phyloP scores from a whole-genome alignment of 2,888 invertebrate genomes.

The Cephus runcator region DNA sequence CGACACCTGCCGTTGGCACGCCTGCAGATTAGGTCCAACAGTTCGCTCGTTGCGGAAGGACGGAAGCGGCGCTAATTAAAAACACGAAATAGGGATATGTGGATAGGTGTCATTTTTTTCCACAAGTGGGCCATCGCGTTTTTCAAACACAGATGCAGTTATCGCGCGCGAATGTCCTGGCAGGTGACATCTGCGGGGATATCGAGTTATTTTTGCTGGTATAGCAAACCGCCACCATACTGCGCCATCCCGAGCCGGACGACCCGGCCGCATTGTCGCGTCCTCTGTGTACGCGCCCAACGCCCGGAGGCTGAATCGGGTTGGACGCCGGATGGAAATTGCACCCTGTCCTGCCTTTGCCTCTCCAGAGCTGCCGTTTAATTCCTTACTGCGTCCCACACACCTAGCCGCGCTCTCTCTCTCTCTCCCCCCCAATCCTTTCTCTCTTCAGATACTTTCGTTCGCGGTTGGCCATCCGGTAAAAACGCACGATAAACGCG shows the following conservation, averaged over 20 bases:
- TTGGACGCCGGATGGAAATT: background rate
- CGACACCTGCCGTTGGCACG: too few species aligned
- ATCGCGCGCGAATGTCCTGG: constrained; percentile 36
- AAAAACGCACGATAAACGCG: too few species aligned
- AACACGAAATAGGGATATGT: background rate
- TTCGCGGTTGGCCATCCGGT: too few species aligned
- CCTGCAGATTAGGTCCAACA: too few species aligned
- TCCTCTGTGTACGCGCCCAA: background rate
- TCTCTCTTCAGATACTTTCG: too few species aligned
- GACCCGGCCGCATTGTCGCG: background rate
- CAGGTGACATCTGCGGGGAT: constrained; percentile 45
- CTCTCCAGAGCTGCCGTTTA: too few species aligned
- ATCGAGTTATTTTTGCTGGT: constrained; percentile 36
- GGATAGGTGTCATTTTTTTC: constrained; percentile 19
- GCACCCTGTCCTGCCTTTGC: background rate
- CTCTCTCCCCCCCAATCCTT: too few species aligned
- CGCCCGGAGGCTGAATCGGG: background rate
- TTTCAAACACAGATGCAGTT: constrained; percentile 41
- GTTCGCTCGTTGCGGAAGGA: too few species aligned
- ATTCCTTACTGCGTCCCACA: too few species aligned
- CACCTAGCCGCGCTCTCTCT: too few species aligned
- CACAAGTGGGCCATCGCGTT: constrained; percentile 30
- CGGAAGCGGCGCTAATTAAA: constrained; percentile 5
- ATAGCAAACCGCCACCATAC: too few species aligned
- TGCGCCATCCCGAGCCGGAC: background rate